Conservation (phyloP, 2,888 invertebrate genomes). For the Spicauda simplicius region DNA sequence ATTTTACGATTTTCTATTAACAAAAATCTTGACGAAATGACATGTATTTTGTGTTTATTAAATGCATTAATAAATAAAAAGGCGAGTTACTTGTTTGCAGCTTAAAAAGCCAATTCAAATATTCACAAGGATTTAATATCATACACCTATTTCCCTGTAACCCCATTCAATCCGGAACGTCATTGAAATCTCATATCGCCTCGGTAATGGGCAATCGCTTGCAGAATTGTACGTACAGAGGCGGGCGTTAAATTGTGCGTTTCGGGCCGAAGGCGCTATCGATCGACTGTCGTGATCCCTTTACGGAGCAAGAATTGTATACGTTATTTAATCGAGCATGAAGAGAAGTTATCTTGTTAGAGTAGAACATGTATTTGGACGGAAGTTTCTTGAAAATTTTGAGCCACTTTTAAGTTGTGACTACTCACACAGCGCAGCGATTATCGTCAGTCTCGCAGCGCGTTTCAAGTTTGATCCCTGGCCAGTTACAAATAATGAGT, state of each 20-base stretch:
- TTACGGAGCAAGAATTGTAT: neutral
- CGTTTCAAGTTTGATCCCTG: too few relatives aligned
- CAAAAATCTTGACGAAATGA: too few relatives aligned
- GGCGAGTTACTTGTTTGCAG: neutral
- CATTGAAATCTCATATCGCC: constrained; percentile 37
- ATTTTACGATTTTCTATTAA: too few relatives aligned
- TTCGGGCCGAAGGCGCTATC: constrained; percentile 15
- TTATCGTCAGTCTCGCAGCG: too few relatives aligned
- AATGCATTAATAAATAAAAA: too few relatives aligned
- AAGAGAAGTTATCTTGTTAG: neutral
- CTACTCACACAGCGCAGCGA: too few relatives aligned
- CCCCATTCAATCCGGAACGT: constrained; percentile 23
- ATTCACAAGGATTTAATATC: neutral
- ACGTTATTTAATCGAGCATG: neutral
- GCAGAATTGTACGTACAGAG: constrained; percentile 21
- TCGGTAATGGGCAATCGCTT: constrained; percentile 35
- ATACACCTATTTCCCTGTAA: constrained; percentile 17
- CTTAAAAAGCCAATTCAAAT: neutral
- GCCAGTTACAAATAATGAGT: too few relatives aligned
- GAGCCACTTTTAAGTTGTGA: too few relatives aligned
- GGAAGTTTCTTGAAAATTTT: too few relatives aligned
- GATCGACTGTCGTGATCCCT: constrained; percentile 5
- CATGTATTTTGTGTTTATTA: too few relatives aligned
- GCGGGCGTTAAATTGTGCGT: constrained; percentile 21
- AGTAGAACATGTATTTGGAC: too few relatives aligned